Evolutionary conservation across 2,888 invertebrate species (phyloP).

Genomic region (Anticlea derivata): DNA sequence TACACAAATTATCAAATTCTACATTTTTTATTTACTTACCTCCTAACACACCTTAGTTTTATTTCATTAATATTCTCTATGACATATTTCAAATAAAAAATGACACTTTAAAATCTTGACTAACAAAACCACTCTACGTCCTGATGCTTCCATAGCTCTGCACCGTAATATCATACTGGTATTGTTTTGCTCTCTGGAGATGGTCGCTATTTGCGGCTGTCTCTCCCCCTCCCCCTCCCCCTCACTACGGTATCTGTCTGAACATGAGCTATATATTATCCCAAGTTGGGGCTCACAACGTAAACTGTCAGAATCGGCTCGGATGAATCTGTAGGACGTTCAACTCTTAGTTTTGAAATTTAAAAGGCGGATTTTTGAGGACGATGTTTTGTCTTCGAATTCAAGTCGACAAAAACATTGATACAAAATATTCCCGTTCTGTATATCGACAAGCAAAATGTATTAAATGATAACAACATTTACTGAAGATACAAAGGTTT

Average conservation of each 20-base stretch:
- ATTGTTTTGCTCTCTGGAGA: constrained; percentile 79
- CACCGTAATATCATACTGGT: constrained; percentile 77
- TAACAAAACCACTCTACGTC: constrained; percentile 22
- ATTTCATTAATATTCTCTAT: too few species aligned
- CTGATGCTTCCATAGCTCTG: constrained; percentile 51
- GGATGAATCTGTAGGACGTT: constrained; percentile 71
- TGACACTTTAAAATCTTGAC: constrained; percentile 18
- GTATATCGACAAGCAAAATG: constrained; percentile 3
- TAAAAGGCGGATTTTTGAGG: constrained; percentile 40
- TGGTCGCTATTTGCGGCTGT: constrained; percentile 80
- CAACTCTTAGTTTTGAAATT: constrained; percentile 72
- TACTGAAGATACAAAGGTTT: neutral
- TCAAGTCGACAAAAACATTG: constrained; percentile 16
- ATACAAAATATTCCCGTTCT: constrained; percentile 11
- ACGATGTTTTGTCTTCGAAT: constrained; percentile 34
- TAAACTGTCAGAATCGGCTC: constrained; percentile 79
- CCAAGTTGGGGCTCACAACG: constrained; percentile 74
- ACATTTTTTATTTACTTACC: too few species aligned
- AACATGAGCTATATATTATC: constrained; percentile 81
- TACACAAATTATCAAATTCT: too few species aligned
- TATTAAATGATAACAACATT: neutral
- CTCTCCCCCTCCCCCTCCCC: constrained; percentile 49
- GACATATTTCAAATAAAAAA: constrained; percentile 15
- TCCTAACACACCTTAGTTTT: too few species aligned
- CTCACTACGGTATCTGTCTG: constrained; percentile 73